Evolutionary conservation across 1,140 invertebrate species (phyloP).

Genomic region (Magallana angulata): DNA sequence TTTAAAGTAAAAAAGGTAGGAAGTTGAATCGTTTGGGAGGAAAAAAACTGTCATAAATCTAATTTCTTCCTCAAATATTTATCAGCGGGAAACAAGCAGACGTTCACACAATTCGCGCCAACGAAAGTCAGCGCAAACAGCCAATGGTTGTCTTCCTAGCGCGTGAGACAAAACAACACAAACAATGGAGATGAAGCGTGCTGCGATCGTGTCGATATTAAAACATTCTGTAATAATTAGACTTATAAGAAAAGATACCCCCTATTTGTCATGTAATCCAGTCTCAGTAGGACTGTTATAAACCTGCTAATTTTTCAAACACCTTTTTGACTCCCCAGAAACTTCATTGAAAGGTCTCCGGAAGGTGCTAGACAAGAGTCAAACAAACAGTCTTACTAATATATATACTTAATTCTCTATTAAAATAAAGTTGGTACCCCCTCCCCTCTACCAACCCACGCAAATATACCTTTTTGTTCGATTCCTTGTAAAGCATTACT

Average conservation of each 20-base stretch:
- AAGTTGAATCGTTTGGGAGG: not conserved
- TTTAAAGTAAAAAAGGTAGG: no score
- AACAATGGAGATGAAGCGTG: not conserved
- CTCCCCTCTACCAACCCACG: no score
- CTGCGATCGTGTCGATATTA: not conserved
- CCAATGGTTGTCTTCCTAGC: not conserved
- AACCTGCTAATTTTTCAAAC: not conserved
- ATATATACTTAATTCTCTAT: no score
- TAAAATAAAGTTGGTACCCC: no score
- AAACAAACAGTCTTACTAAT: no score
- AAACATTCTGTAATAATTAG: not conserved
- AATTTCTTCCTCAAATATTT: constrained; percentile 3
- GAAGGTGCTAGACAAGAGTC: not conserved
- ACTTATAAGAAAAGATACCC: not conserved
- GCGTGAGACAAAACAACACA: not conserved
- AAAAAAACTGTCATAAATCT: not conserved
- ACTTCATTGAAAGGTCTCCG: not conserved
- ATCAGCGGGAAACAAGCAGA: not conserved
- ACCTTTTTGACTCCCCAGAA: not conserved
- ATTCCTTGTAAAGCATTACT: no score
- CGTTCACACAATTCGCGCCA: not conserved
- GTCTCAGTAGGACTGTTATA: not conserved
- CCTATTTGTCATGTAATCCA: not conserved
- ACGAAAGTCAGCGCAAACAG: not conserved
- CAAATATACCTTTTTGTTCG: no score